Evolutionary conservation across 2,113 vertebrate species (phyloP).

Genomic region (Microcebus lehilahytsara): DNA sequence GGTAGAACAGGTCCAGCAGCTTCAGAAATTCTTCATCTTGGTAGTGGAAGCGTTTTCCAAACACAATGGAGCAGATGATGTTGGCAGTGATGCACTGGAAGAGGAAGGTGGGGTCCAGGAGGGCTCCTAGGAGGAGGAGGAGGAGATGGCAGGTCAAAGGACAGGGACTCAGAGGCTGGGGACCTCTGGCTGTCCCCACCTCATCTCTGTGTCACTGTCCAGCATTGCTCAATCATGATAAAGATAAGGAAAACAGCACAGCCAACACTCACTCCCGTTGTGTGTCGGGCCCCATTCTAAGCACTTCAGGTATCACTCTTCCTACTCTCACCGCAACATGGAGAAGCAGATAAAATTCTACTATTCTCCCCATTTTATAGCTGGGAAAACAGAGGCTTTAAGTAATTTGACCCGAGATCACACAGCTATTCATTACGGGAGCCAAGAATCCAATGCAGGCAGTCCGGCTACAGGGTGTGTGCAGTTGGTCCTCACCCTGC

Average conservation of each 20-base stretch:
- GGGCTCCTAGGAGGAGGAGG: slow-evolving; percentile 61
- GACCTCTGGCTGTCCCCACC: neutral
- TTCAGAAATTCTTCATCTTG: slow-evolving; percentile 82
- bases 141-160: neutral
- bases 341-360: neutral
- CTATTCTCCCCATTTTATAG: neutral
- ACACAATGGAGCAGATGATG: slow-evolving; percentile 87
- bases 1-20: slow-evolving; percentile 73
- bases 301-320: neutral
- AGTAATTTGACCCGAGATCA: neutral
- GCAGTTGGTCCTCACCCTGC: neutral
- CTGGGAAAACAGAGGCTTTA: neutral
- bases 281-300: neutral
- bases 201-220: neutral
- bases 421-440: neutral
- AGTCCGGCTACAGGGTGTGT: neutral
- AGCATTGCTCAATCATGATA: neutral
- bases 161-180: neutral
- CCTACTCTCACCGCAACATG: neutral
- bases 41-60: slow-evolving; percentile 85
- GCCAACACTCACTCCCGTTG: fast-evolving
- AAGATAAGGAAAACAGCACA: neutral
- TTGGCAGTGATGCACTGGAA: slow-evolving; percentile 84
- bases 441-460: neutral
- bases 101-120: slow-evolving; percentile 80